phyloP scores from a whole-genome alignment of 2,797 vertebrate genomes.

The Chiroxiphia lanceolata region DNA sequence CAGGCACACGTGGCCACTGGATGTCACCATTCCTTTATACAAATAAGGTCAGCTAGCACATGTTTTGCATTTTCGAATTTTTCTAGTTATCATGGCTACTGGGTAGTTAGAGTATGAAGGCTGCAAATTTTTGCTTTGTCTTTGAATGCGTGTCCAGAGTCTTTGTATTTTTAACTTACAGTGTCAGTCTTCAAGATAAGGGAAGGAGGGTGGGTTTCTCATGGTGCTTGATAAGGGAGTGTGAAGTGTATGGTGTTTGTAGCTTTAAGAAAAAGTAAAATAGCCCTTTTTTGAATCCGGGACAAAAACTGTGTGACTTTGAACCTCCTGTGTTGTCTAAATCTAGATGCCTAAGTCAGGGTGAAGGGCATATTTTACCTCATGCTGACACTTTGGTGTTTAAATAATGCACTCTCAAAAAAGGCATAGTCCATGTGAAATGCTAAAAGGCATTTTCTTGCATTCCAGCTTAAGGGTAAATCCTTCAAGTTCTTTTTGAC shows the following conservation, averaged over 20 bases:
- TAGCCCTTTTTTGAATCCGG: not conserved
- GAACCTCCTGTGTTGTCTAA: not conserved
- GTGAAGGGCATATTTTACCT: not conserved
- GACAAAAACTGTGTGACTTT: not conserved
- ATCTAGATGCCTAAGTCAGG: not conserved
- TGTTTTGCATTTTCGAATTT: not conserved
- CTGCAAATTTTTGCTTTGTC: not conserved
- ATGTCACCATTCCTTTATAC: constrained; percentile 41
- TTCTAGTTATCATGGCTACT: not conserved
- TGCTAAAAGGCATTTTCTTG: not conserved
- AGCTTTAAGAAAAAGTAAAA: not conserved
- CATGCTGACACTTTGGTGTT: not conserved
- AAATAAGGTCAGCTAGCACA: not conserved
- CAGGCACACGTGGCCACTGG: not conserved
- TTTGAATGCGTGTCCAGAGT: not conserved
- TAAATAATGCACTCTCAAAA: not conserved
- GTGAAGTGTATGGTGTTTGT: not conserved
- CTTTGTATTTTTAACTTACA: not conserved
- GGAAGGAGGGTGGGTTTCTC: not conserved
- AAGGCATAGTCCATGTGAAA: not conserved
- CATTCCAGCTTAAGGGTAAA: not conserved
- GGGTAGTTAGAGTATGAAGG: not conserved
- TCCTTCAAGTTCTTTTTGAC: not conserved
- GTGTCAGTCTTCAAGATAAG: not conserved
- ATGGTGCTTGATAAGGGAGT: not conserved